A percentile compares a stretch with the other conserved stretches of the same genome.
Conservation (phyloP, 1,140 invertebrate species). For the Coptotermes formosanus region DNA sequence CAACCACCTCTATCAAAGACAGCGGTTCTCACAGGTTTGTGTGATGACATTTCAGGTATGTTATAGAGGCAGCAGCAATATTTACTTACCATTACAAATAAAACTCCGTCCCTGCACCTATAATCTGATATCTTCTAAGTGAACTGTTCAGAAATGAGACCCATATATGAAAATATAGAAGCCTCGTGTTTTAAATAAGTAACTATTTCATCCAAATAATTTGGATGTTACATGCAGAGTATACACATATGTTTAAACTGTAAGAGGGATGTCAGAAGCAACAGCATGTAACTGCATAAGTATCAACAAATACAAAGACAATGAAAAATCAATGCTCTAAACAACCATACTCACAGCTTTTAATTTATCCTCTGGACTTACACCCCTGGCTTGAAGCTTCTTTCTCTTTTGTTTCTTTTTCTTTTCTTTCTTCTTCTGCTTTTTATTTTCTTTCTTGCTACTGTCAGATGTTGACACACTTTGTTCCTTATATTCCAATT, state of each 20-base stretch:
- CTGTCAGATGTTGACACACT: slow-evolving; percentile 39
- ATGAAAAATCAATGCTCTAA: neutral
- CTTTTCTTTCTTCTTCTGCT: slow-evolving; percentile 52
- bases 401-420: slow-evolving; percentile 53
- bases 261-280: too few species aligned
- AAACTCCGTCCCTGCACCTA: neutral
- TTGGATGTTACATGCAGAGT: too few species aligned
- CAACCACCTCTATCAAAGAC: too few species aligned
- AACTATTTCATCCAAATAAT: too few species aligned
- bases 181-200: neutral
- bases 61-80: too few species aligned
- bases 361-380: slow-evolving; percentile 53
- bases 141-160: too few species aligned
- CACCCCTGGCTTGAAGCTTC: slow-evolving; percentile 44
- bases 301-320: too few species aligned
- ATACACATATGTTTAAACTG: too few species aligned
- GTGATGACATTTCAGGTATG: too few species aligned
- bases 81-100: neutral
- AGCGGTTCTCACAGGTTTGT: too few species aligned
- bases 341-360: slow-evolving; percentile 47
- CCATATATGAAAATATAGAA: too few species aligned
- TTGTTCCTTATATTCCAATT: neutral
- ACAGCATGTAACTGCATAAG: too few species aligned
- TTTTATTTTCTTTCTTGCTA: slow-evolving; percentile 67
- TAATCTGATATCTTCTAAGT: neutral